Percentiles rank a stretch among this genome's conserved stretches.
Evolutionary conservation across 2,888 invertebrate genomes (phyloP).

Genomic region (Tanytarsus gracilentus): DNA sequence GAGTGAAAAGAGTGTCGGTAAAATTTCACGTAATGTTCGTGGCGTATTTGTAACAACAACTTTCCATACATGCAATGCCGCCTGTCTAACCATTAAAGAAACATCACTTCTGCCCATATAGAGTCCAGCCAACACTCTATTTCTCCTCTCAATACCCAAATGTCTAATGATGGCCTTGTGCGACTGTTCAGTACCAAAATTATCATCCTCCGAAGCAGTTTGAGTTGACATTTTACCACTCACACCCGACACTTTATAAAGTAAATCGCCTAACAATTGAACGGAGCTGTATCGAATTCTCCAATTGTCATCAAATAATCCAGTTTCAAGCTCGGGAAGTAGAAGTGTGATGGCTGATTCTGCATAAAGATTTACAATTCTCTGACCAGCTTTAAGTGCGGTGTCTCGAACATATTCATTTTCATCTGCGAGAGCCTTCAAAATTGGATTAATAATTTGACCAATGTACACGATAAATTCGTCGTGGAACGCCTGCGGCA

Average conservation of each 20-base stretch:
- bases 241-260: constrained; percentile 94
- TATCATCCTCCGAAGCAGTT: constrained; percentile 96
- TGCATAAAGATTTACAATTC: constrained; percentile 93
- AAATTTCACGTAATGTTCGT: constrained; percentile 87
- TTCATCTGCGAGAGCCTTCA: constrained; percentile 96
- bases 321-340: constrained; percentile 86
- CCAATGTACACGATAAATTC: constrained; percentile 95
- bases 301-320: constrained; percentile 98
- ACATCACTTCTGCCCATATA: constrained; percentile 98
- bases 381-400: constrained; percentile 89
- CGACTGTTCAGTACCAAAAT: constrained; percentile 95
- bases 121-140: constrained; percentile 84
- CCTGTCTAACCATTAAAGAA: constrained; percentile 92
- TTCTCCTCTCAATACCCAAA: constrained; percentile 80
- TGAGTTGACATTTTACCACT: constrained; percentile 99
- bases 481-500: constrained; percentile 92
- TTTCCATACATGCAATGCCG: constrained; percentile 98
- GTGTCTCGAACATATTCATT: constrained; percentile 98
- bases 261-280: constrained; percentile 86
- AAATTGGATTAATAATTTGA: constrained; percentile 92
- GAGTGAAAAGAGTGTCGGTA: constrained; percentile 86
- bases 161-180: constrained; percentile 83
- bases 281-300: constrained; percentile 91
- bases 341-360: constrained; percentile 88
- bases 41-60: constrained; percentile 98